Conservation (phyloP, 2,113 vertebrate genomes). For the Amia ocellicauda region DNA sequence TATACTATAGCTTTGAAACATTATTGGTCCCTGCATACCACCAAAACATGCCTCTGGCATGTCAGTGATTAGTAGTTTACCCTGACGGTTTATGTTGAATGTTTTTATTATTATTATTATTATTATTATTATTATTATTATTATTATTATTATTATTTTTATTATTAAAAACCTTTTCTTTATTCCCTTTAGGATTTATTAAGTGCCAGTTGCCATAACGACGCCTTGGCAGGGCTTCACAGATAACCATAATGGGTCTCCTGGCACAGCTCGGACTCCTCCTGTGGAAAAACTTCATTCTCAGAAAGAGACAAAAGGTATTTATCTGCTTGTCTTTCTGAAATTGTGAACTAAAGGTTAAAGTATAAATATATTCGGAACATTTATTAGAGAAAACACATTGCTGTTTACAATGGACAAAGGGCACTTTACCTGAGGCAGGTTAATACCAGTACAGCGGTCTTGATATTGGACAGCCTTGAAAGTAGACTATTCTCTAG, state of each 20-base stretch:
- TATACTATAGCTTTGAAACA: too few species aligned
- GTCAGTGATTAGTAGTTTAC: slow-evolving; percentile 57
- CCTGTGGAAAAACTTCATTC: slow-evolving; percentile 76
- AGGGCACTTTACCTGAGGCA: slow-evolving; percentile 45
- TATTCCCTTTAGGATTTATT: slow-evolving; percentile 64
- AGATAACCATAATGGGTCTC: slow-evolving; percentile 65
- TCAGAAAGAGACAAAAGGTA: slow-evolving; percentile 74
- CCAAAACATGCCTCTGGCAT: neutral
- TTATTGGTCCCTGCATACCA: neutral
- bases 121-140: slow-evolving; percentile 48
- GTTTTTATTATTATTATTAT: neutral
- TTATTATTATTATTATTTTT: too few species aligned
- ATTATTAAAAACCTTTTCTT: slow-evolving; percentile 57
- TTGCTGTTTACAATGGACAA: slow-evolving; percentile 49
- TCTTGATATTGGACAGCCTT: slow-evolving; percentile 39
- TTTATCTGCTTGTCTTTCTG: slow-evolving; percentile 22
- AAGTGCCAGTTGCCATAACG: slow-evolving; percentile 61
- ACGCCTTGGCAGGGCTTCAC: slow-evolving; percentile 57
- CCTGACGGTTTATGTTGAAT: slow-evolving; percentile 23
- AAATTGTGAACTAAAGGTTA: slow-evolving; percentile 34
- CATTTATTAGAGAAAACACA: slow-evolving; percentile 34
- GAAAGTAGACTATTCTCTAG: slow-evolving; percentile 50
- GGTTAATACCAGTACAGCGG: slow-evolving; percentile 46
- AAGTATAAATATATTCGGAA: slow-evolving; percentile 34
- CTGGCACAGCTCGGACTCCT: slow-evolving; percentile 66